These are phyloP conservation scores for Prenolepis imparis DNA, from an alignment of 2,888 invertebrate species.

Conservation along the genomic window DNA sequence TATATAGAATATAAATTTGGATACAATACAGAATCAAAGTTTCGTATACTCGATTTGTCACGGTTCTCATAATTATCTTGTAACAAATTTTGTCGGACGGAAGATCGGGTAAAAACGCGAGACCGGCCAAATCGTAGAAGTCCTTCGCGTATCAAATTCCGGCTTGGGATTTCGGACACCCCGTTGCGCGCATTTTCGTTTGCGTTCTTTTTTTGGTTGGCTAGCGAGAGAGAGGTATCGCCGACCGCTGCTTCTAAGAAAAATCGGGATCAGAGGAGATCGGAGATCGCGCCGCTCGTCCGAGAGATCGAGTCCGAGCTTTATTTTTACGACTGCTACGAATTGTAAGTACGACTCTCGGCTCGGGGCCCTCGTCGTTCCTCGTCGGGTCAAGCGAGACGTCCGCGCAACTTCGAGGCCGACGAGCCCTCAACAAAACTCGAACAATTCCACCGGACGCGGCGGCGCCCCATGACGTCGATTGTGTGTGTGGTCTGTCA, in stretches of 20 bases:
- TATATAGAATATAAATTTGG: not conserved
- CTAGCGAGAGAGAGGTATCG: slow-evolving; percentile 21
- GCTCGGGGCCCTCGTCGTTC: slow-evolving; percentile 46
- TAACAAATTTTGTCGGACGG: slow-evolving; percentile 29
- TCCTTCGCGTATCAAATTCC: slow-evolving; percentile 54
- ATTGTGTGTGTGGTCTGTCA: slow-evolving; percentile 76
- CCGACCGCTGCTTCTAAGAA: slow-evolving; percentile 38
- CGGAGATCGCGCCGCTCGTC: slow-evolving; percentile 27
- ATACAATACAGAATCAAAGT: not conserved
- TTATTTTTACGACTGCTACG: slow-evolving; percentile 65
- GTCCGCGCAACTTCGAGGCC: slow-evolving; percentile 32
- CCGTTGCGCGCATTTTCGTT: slow-evolving; percentile 41
- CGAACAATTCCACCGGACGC: slow-evolving; percentile 38
- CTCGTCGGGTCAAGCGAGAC: slow-evolving; percentile 41
- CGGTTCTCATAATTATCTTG: slow-evolving; percentile 34
- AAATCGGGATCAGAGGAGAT: slow-evolving; percentile 49
- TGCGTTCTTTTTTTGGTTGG: slow-evolving; percentile 36
- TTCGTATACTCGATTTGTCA: not conserved
- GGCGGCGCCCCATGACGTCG: slow-evolving; percentile 70
- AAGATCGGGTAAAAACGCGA: slow-evolving; percentile 26
- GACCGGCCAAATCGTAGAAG: slow-evolving; percentile 33
- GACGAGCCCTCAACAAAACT: slow-evolving; percentile 50
- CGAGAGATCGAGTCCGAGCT: slow-evolving; percentile 47
- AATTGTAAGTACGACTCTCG: slow-evolving; percentile 37
- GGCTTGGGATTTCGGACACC: slow-evolving; percentile 16